Percentiles rank a stretch among this genome's conserved stretches.
phyloP scores from a whole-genome alignment of 2,113 vertebrate genomes.

The Fulica atra region DNA sequence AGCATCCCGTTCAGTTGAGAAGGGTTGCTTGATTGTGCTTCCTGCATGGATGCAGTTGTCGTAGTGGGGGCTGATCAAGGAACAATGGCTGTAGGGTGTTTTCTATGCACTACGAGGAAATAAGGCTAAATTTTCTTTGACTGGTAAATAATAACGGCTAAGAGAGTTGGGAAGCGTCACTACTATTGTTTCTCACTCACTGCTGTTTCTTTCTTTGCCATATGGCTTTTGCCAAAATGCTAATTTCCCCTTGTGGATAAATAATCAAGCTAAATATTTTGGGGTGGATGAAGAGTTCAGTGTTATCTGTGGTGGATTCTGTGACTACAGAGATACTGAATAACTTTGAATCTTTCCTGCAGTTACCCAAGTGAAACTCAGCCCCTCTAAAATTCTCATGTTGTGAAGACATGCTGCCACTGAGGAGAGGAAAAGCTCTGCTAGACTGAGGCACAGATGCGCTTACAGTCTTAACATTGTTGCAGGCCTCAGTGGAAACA shows the following conservation, averaged over 20 bases:
- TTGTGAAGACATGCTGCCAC: not conserved
- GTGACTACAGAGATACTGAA: not conserved
- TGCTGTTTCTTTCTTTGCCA: not conserved
- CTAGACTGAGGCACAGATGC: not conserved
- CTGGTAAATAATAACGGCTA: not conserved
- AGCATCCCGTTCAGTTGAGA: not conserved
- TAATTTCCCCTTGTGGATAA: not conserved
- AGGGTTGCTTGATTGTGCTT: not conserved
- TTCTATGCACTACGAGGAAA: not conserved
- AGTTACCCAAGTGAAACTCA: not conserved
- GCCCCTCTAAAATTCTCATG: not conserved
- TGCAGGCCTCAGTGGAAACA: not conserved
- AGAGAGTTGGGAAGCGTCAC: not conserved
- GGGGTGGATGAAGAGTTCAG: not conserved
- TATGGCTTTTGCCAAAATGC: not conserved
- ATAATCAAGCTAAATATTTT: not conserved
- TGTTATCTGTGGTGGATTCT: not conserved
- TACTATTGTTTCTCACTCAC: not conserved
- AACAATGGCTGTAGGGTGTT: not conserved
- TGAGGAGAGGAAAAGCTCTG: not conserved
- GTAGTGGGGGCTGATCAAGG: not conserved
- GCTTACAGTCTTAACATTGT: not conserved
- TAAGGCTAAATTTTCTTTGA: not conserved
- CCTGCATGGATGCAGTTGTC: not conserved
- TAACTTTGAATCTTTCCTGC: not conserved